Base-by-base conservation (phyloP, 2,888 invertebrate species). In the Creontiades dilutus region DNA sequence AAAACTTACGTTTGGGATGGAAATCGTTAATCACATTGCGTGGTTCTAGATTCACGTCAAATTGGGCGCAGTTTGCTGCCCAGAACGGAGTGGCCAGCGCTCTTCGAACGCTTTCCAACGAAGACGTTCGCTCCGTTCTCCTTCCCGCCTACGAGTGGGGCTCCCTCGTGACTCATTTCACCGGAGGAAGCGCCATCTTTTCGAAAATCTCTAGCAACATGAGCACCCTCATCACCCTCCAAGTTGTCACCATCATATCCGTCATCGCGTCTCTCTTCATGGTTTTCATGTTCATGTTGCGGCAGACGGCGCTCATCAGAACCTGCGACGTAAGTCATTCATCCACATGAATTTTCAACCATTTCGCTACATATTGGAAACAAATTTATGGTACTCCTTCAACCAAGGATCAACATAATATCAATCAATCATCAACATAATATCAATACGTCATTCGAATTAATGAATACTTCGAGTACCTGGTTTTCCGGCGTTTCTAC, bases 1-100 rank as follows among this genome's bases (percentile, higher is more conserved):
- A n/a, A n/a, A n/a, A n/a, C n/a, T n/a, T n/a, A n/a, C n/a, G n/a
- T n/a, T n/a, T n/a, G n/a, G n/a, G n/a, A n/a, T n/a, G n/a, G n/a
- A n/a, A n/a, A n/a, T n/a, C n/a, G n/a, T n/a, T n/a, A n/a, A n/a
- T n/a, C n/a, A n/a, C n/a, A n/a, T n/a, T n/a, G n/a, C 12, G 23
- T 23, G 37, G 3, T 37, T 81, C 12, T 47, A 81, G 81, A 28
- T 81, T 81, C n/a, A 81, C 48, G n/a, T 47, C 47, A 28, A 19
- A 19, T 46, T 81, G 81, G 81, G 81, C 81, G 37, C 19, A 81
- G n/a, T 81, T 47, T 28, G 81, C 81, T 16, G 81, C 47, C 19
- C 37, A 81, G 5, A 47, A 46, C 19, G 47, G 81, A 46, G 81
- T 47, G 0, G 81, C 46, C 14, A 81, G 16, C 37, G 81, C 81